Percentiles rank a stretch among this genome's conserved stretches.
Evolutionary conservation across 2,113 vertebrate genomes (phyloP).

Genomic region (Gallinago paraguaiae): DNA sequence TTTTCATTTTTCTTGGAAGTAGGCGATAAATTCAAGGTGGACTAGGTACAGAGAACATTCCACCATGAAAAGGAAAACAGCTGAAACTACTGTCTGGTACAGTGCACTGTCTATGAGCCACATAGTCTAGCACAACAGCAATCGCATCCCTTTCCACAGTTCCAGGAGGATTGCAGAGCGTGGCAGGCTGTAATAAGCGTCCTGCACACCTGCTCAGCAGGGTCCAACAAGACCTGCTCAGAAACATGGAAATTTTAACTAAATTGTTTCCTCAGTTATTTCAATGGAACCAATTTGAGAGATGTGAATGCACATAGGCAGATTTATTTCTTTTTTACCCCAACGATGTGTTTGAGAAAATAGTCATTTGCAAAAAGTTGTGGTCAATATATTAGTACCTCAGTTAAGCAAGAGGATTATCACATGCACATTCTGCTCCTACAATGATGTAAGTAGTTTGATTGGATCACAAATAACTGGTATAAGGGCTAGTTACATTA

Average conservation of each 20-base stretch:
- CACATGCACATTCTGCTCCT: background rate
- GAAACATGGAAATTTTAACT: background rate
- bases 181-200: background rate
- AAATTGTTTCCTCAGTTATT: background rate
- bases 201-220: background rate
- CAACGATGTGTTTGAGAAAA: background rate
- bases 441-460: background rate
- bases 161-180: fast-evolving
- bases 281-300: background rate
- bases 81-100: background rate
- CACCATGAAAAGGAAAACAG: background rate
- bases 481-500: background rate
- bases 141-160: fast-evolving
- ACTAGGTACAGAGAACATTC: background rate
- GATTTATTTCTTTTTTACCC: background rate
- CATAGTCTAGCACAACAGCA: background rate
- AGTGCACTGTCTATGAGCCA: background rate
- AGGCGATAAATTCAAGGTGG: background rate
- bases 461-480: background rate
- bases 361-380: background rate
- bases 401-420: background rate
- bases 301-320: background rate
- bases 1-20: background rate
- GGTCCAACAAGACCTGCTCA: background rate
- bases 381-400: background rate